Conservation (phyloP, 2,888 invertebrate species). For the Ceratothoa steindachneri region DNA sequence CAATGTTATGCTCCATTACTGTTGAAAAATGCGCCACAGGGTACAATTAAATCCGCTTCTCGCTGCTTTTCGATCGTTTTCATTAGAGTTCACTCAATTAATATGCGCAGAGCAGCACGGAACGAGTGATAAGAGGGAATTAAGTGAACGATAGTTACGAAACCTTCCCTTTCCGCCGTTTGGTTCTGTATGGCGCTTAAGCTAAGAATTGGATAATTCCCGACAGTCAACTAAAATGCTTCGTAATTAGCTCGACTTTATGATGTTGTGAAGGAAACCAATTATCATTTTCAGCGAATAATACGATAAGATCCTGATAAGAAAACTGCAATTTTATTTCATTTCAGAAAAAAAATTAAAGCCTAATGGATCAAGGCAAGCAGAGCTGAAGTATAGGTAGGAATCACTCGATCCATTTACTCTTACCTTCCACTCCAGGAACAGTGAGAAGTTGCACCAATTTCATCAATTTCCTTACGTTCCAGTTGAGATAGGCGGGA, state of each 20-base stretch:
- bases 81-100: slow-evolving; percentile 26
- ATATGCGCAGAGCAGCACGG: slow-evolving; percentile 5
- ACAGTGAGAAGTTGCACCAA: no score
- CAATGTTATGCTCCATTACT: slow-evolving; percentile 29
- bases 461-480: no score
- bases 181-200: not conserved
- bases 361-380: no score
- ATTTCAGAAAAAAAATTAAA: no score
- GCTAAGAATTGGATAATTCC: not conserved
- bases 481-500: no score
- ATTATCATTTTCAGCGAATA: not conserved
- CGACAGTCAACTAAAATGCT: not conserved
- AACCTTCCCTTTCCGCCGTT: not conserved
- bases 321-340: not conserved
- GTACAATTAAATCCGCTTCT: slow-evolving; percentile 30
- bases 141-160: not conserved
- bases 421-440: no score
- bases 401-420: no score
- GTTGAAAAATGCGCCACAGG: slow-evolving; percentile 27
- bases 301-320: not conserved
- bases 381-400: no score
- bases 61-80: slow-evolving; percentile 21
- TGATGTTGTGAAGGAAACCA: not conserved
- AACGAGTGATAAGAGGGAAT: not conserved
- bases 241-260: not conserved